Base-by-base conservation (phyloP, 2,888 invertebrate species). In the Oxyteleia sp. region DNA sequence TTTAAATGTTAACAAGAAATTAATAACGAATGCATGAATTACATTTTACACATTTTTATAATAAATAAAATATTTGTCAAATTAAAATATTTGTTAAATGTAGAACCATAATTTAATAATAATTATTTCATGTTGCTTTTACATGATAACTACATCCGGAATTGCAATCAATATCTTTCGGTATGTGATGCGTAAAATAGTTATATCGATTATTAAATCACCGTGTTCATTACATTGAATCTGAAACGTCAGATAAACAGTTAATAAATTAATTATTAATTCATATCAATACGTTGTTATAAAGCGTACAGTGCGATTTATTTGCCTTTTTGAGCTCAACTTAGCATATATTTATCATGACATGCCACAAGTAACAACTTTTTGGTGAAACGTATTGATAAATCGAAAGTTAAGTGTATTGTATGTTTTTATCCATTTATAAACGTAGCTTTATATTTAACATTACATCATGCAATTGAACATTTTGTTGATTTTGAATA, bases 231-330 rank as follows among this genome's bases (percentile, higher is more conserved):
- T 32, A 29, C 32, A 29, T 29, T 53, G 15, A 53, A 53, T 53
- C 29, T 53, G n/a, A 29, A 53, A 29, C 26, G 32, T 15, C 32
- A 29, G 53, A 53, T 53, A 53, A 53, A 29, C 53, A 29, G 11
- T 23, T 53, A 53, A 53, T 53, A 26, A 53, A 53, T 53, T 26
- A 53, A 15, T 26, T 29, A 53, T 32, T 53, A 53, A 29, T 53
- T 53, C 15, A 29, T 53, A 29, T 53, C n/a, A n/a, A n/a, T n/a
- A n/a, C n/a, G n/a, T n/a, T n/a, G n/a, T n/a, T 4, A 26, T 53
- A 53, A 29, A 32, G 23, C 18, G 13, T 2, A 53, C 15, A 1
- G n/a, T 8, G 1, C 15, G 29, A 26, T 15, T 15, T 29, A 5
- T 32, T 53, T 53, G 53, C 26, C n/a, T 53, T 53, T 26, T 53